Base-by-base conservation (phyloP, 2,113 vertebrate species). In the Potamarius usumacintae region DNA sequence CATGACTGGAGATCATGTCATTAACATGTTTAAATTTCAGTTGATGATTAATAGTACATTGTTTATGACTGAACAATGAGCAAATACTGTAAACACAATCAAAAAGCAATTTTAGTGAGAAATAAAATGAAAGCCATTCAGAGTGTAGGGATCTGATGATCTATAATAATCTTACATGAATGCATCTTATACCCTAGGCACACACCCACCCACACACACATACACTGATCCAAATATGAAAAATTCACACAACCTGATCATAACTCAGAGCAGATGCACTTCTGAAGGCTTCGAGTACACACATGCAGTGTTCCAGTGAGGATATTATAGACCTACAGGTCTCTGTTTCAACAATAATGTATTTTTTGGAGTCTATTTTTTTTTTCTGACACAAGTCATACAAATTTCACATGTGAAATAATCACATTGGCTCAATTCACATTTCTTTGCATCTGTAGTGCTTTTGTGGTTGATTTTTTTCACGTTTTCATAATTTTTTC, bases 181-280 rank as follows among this genome's bases (percentile, higher is more conserved):
- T 80, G 50, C 78, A 58, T 80, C 53, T 58, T 22, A 34, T 22
- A 79, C n/a, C 8, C 15, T 60, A 58, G 52, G 4, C 55, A 1
- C n/a, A 80, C 78, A 81, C 78, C 55, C 78, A 81, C 78, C 34
- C 30, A 81, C 27, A 81, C 78, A 60, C 55, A 81, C 27, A 81
- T 22, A 17, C 55, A 20, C 7, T 80, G 10, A 80, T 58, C 78
- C 4, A 7, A 60, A 78, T 27, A 78, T 78, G 50, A 78, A 55
- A 55, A 60, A 60, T 80, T 34, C 55, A 42, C 55, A 60, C 22
- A 81, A 60, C 78, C 78, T 42, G 52, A 78, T 53, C 22, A 78
- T 53, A 53, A 53, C 50, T n/a, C 6, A 9, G 14, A 78, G 76
- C 76, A 78, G 76, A 27, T 78, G 52, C 76, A 53, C 52, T 7